These are phyloP conservation scores for Cardiocondyla obscurior DNA, from an alignment of 1,140 invertebrate species.

Conservation along the genomic window DNA sequence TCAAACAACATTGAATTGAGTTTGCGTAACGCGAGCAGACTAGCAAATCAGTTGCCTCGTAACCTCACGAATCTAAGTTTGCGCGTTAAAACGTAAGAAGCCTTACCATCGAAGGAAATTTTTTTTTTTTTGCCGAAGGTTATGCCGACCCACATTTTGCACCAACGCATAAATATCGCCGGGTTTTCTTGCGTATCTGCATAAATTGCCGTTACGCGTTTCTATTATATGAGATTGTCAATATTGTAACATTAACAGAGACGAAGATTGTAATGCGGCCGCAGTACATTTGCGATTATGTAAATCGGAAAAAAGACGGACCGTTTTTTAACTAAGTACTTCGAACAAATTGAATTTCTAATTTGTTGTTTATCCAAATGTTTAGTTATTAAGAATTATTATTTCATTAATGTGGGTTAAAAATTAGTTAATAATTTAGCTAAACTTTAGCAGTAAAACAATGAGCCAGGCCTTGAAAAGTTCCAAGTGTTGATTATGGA, in stretches of 20 bases:
- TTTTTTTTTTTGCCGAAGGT: slow-evolving; percentile 11
- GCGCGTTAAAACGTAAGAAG: slow-evolving; percentile 19
- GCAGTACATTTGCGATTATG: neutral
- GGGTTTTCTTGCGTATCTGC: neutral
- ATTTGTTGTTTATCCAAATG: neutral
- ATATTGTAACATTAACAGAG: neutral
- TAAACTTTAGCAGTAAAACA: neutral
- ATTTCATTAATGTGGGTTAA: neutral
- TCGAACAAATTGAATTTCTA: neutral
- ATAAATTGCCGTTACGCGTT: neutral
- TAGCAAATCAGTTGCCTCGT: too few species aligned
- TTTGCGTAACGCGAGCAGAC: neutral
- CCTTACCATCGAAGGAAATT: slow-evolving; percentile 24
- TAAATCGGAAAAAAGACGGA: neutral
- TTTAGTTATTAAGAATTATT: too few species aligned
- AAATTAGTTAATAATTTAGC: neutral
- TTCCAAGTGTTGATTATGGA: slow-evolving; percentile 5
- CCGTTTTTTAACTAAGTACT: neutral
- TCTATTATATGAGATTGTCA: neutral
- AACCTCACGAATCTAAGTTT: slow-evolving; percentile 9
- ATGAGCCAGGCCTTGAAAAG: slow-evolving; percentile 3
- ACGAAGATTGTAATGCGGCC: neutral
- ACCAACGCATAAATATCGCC: slow-evolving; percentile 12
- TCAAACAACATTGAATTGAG: neutral
- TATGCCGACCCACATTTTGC: slow-evolving; percentile 16